These are phyloP conservation scores for Bombyx huttoni DNA, from an alignment of 2,888 invertebrate genomes.

Conservation along the genomic window DNA sequence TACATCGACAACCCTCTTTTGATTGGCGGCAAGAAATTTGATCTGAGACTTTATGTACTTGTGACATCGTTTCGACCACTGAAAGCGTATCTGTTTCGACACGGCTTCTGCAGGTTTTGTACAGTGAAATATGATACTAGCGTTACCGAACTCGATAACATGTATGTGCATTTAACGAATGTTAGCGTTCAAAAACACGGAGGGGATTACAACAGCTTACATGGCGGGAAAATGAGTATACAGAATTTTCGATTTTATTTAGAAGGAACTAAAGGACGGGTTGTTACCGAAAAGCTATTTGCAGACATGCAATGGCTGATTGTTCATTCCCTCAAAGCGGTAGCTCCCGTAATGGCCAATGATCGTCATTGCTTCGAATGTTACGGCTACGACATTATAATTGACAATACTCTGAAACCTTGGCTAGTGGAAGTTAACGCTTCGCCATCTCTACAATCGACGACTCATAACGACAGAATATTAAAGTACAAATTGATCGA, in stretches of 20 bases:
- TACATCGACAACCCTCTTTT: constrained; percentile 94
- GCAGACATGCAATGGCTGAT: constrained; percentile 90
- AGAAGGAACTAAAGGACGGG: constrained; percentile 90
- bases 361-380: constrained; percentile 93
- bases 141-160: constrained; percentile 88
- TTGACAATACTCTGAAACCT: constrained; percentile 92
- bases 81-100: constrained; percentile 90
- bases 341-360: constrained; percentile 90
- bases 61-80: constrained; percentile 93
- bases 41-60: constrained; percentile 89
- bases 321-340: constrained; percentile 92
- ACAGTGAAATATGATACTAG: constrained; percentile 93
- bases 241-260: constrained; percentile 89
- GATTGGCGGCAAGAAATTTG: constrained; percentile 96
- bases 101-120: constrained; percentile 95
- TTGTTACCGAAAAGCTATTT: constrained; percentile 89
- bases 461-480: constrained; percentile 92
- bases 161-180: constrained; percentile 95
- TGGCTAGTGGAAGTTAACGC: constrained; percentile 95
- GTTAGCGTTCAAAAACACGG: constrained; percentile 97
- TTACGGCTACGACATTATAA: constrained; percentile 95
- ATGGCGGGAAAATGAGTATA: constrained; percentile 95
- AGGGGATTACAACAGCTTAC: constrained; percentile 88
- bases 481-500: constrained; percentile 93
- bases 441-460: constrained; percentile 92